phyloP scores from a whole-genome alignment of 2,113 vertebrate species.

The Tragulus kanchil region DNA sequence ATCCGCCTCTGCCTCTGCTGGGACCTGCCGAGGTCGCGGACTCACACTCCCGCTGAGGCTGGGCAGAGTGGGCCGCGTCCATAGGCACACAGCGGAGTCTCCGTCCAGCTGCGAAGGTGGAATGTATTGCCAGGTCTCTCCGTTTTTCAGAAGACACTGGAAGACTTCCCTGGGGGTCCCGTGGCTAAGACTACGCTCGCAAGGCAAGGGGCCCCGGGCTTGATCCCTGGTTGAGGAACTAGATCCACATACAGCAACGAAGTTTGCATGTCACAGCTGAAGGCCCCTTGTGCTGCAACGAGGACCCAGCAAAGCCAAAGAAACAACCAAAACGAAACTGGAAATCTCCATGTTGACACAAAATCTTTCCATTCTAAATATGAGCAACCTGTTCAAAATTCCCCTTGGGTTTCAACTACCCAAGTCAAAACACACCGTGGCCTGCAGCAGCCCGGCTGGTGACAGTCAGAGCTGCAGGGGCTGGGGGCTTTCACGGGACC shows the following conservation, averaged over 20 bases:
- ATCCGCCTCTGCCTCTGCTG: neutral
- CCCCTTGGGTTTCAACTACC: neutral
- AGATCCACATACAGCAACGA: neutral
- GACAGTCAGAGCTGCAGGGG: neutral
- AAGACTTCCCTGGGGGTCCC: neutral
- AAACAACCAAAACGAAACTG: neutral
- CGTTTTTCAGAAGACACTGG: neutral
- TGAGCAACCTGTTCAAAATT: neutral
- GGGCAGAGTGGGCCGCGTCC: neutral
- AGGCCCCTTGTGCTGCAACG: rapidly evolving
- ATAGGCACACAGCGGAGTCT: rapidly evolving
- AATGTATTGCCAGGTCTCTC: neutral
- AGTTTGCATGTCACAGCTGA: neutral
- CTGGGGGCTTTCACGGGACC: neutral
- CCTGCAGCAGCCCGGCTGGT: no score
- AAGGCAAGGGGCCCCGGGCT: neutral
- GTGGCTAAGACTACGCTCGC: neutral
- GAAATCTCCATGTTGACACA: neutral
- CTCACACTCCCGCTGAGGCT: neutral
- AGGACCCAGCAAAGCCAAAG: neutral
- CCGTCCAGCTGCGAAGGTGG: neutral
- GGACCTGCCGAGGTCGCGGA: neutral
- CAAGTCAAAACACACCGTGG: neutral
- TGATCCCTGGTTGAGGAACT: neutral
- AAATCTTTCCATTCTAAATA: neutral